Percentiles rank a stretch among this genome's conserved stretches.
Conservation (phyloP, 2,888 invertebrate species). For the Microchrysa polita region DNA sequence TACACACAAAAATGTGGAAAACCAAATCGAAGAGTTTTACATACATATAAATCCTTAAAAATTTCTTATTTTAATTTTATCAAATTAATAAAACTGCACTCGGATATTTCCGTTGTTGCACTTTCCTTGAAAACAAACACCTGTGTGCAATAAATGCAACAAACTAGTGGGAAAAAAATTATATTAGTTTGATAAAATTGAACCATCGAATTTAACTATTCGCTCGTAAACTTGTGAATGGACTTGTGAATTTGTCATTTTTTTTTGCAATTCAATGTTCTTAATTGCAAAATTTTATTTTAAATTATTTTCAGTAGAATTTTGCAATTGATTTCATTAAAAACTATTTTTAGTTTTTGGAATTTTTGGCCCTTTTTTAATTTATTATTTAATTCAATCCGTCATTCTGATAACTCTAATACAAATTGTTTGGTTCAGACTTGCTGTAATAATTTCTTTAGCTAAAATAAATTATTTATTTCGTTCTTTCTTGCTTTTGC, state of each 20-base stretch:
- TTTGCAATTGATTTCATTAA: background rate
- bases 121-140: background rate
- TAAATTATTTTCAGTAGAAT: background rate
- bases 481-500: no score
- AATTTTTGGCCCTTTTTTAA: background rate
- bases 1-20: no score
- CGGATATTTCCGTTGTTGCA: no score
- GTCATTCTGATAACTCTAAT: background rate
- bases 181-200: constrained; percentile 15
- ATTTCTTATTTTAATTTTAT: constrained; percentile 17
- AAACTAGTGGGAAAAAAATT: background rate
- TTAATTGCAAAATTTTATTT: background rate
- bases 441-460: no score
- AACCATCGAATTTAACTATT: background rate
- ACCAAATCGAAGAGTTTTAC: background rate
- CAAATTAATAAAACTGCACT: constrained; percentile 18
- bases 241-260: background rate
- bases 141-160: constrained; percentile 27
- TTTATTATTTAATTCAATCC: background rate
- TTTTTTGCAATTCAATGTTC: background rate
- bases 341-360: background rate
- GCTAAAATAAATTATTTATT: no score
- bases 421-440: no score
- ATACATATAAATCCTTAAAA: background rate
- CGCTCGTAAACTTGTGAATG: background rate